Conservation (phyloP, 1,140 invertebrate genomes). For the Habropoda laboriosa region DNA sequence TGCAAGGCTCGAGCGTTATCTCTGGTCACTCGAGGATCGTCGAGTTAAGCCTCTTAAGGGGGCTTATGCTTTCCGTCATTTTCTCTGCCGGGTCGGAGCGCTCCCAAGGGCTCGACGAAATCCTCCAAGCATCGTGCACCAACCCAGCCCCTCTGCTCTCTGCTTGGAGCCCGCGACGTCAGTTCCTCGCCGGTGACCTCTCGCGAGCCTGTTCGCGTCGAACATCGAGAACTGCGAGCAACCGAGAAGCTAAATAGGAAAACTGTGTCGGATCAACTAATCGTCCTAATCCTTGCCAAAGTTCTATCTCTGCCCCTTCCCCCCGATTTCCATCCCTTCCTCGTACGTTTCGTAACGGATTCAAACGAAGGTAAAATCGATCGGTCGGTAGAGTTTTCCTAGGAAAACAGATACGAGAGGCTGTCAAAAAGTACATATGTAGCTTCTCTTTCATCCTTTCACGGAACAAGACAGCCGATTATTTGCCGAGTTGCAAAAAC, state of each 20-base stretch:
- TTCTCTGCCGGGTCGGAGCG: conserved; percentile 23
- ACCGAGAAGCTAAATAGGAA: conserved; percentile 21
- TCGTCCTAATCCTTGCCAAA: conserved; percentile 19
- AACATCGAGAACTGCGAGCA: background rate
- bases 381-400: no score
- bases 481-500: no score
- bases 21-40: conserved; percentile 64
- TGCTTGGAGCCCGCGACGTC: background rate
- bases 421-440: no score
- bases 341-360: no score
- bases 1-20: conserved; percentile 52
- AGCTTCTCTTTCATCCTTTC: no score
- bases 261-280: conserved; percentile 14
- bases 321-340: no score
- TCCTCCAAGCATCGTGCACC: conserved; percentile 37
- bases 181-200: background rate
- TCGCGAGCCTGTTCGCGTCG: background rate
- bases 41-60: conserved; percentile 68
- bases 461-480: no score
- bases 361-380: no score
- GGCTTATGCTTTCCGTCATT: conserved; percentile 66
- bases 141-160: background rate
- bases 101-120: conserved; percentile 38
- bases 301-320: background rate
- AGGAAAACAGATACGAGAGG: no score